These are phyloP conservation scores for Caretta caretta DNA, from an alignment of 2,113 vertebrate species.

Conservation along the genomic window DNA sequence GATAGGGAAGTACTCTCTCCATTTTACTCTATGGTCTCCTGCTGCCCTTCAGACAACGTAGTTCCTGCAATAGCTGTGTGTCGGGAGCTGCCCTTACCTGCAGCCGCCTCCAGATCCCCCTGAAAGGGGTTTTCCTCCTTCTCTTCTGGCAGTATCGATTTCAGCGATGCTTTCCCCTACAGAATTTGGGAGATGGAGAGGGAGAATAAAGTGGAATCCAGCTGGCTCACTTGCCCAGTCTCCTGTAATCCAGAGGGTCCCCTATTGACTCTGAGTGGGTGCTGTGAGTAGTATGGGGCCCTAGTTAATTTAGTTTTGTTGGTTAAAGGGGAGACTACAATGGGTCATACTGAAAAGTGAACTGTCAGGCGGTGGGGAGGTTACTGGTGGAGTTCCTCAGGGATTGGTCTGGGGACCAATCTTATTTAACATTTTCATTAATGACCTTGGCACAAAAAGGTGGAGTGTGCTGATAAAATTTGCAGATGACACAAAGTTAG, in stretches of 20 bases:
- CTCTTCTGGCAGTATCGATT: neutral
- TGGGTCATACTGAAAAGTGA: too few species aligned
- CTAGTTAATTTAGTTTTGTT: too few species aligned
- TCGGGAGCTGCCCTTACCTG: neutral
- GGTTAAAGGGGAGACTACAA: too few species aligned
- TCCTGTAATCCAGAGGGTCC: neutral
- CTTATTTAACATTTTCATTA: too few species aligned
- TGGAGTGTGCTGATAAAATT: too few species aligned
- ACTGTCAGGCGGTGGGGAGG: too few species aligned
- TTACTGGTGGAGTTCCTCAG: too few species aligned
- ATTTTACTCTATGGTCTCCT: rapidly evolving
- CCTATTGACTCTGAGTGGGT: neutral
- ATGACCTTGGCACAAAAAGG: too few species aligned
- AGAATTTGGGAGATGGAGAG: neutral
- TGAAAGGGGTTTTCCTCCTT: neutral
- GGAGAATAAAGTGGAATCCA: neutral
- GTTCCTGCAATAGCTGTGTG: neutral
- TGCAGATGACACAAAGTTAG: too few species aligned
- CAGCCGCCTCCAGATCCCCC: neutral
- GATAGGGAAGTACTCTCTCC: too few species aligned
- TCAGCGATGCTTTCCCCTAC: neutral
- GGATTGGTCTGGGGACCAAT: too few species aligned
- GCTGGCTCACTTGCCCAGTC: neutral
- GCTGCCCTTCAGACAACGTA: neutral
- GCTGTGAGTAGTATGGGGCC: too few species aligned